Base-by-base conservation (phyloP, 2,888 invertebrate species). In the Cybosia mesomella region DNA sequence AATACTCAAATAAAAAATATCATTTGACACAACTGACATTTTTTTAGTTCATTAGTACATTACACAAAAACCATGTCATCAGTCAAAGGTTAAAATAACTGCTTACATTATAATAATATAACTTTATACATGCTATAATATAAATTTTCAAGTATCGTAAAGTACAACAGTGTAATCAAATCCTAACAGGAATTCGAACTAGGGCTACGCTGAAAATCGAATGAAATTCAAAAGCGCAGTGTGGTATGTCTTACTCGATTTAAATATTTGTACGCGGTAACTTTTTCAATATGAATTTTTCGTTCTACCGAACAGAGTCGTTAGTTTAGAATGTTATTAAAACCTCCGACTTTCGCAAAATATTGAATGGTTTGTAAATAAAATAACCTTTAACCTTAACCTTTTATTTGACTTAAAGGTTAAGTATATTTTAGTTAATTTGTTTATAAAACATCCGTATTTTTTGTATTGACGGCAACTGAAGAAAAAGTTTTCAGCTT, bases 141-240 rank as follows among this genome's bases (percentile, higher is more conserved):
- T n/a, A n/a, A n/a, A n/a, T n/a, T n/a, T 49, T n/a, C 10, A 62
- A 53, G 8, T 49, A 21, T 21, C 13, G n/a, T 53, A 21, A 13
- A 1, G 34, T 32, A 57, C 32, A 15, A 61, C 58, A 63, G 59
- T 64, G 64, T 74, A 75, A 22, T 49, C 74, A 22, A 54, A 55
- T 72, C 76, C 68, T 78, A 70, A 80, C 64, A 61, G 69, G 58
- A 72, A 77, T 71, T 67, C 67, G 60, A 76, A 73, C 71, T 73
- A 66, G 65, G 70, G 63, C 72, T 49, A 73, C 36, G 71, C 58
- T 76, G 81, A 77, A 83, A 83, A 81, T 80, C 79, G 80, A 85
- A 88, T 87, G 76, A 83, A 88, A 87, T 87, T 87, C 83, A 85
- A 84, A 87, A 87, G 87, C 82, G 79, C 84, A 83, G 82, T 84